Conservation (phyloP, 2,797 vertebrate species). For the Oreochromis grahami region DNA sequence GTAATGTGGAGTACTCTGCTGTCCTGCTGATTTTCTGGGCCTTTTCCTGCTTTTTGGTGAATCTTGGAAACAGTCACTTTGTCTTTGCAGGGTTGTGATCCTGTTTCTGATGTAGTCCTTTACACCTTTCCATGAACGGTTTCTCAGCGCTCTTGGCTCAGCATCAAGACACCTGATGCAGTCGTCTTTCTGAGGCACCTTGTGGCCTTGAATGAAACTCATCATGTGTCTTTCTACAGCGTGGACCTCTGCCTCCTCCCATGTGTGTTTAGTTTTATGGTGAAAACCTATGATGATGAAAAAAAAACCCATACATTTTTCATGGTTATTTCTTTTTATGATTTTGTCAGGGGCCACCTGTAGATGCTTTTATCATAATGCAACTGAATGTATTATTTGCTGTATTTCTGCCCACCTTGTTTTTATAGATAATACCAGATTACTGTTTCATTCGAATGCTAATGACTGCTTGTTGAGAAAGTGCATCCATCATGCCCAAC, state of each 20-base stretch:
- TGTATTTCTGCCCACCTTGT: rapidly evolving
- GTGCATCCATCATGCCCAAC: neutral
- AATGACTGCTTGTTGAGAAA: neutral
- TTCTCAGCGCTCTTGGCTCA: neutral
- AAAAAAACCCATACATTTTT: neutral
- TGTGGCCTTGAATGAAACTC: neutral
- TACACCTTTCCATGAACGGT: neutral
- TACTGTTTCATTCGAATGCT: rapidly evolving
- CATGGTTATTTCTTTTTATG: neutral
- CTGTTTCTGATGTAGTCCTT: neutral
- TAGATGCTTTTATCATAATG: neutral
- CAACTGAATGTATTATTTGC: rapidly evolving
- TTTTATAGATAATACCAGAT: rapidly evolving
- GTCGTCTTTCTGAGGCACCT: neutral
- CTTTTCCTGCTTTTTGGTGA: neutral
- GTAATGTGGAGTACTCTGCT: neutral
- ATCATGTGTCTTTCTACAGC: neutral
- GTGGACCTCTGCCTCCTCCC: neutral
- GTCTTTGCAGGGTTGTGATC: neutral
- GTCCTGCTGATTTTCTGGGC: neutral
- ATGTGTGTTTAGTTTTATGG: neutral
- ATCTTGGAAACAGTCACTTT: neutral
- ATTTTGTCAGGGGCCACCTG: rapidly evolving
- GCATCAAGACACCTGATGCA: neutral
- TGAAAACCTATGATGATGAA: neutral